These are phyloP conservation scores for Drosophila robusta DNA, from an alignment of 2,888 invertebrate genomes.

Conservation along the genomic window DNA sequence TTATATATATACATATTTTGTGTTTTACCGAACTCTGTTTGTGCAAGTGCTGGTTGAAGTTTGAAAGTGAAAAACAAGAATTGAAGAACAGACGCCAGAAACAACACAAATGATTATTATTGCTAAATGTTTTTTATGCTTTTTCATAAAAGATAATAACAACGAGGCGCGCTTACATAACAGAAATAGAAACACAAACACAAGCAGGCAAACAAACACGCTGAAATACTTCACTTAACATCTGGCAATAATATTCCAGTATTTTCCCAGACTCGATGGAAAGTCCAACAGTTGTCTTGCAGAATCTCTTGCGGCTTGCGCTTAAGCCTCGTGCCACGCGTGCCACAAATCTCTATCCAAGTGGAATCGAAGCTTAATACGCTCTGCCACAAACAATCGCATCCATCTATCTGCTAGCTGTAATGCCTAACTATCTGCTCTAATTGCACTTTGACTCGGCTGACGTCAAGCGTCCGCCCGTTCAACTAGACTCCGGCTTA, in stretches of 20 bases:
- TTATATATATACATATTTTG: not conserved
- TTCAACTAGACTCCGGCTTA: conserved; percentile 8
- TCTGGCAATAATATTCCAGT: conserved; percentile 13
- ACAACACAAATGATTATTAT: conserved; percentile 18
- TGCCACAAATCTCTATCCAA: conserved; percentile 12
- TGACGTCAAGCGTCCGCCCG: conserved; percentile 56
- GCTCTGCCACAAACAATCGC: conserved; percentile 17
- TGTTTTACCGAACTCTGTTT: conserved; percentile 46
- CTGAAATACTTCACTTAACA: conserved; percentile 6
- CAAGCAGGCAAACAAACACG: not conserved
- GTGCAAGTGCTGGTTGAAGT: conserved; percentile 38
- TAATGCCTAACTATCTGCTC: conserved; percentile 31
- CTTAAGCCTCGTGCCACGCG: conserved; percentile 1
- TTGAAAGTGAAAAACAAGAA: conserved; percentile 30
- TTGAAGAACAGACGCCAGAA: conserved; percentile 15
- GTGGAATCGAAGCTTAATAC: conserved; percentile 22
- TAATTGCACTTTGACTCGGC: conserved; percentile 64
- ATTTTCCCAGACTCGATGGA: conserved; percentile 13
- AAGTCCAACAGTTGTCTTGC: conserved; percentile 34
- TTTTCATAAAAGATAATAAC: conserved; percentile 22
- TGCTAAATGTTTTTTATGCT: conserved; percentile 31
- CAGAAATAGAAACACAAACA: conserved; percentile 9
- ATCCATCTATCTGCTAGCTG: conserved; percentile 12
- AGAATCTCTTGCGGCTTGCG: not conserved
- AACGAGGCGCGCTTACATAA: conserved; percentile 28